Evolutionary conservation across 2,113 vertebrate genomes (phyloP).

Genomic region (Nymphicus hollandicus): DNA sequence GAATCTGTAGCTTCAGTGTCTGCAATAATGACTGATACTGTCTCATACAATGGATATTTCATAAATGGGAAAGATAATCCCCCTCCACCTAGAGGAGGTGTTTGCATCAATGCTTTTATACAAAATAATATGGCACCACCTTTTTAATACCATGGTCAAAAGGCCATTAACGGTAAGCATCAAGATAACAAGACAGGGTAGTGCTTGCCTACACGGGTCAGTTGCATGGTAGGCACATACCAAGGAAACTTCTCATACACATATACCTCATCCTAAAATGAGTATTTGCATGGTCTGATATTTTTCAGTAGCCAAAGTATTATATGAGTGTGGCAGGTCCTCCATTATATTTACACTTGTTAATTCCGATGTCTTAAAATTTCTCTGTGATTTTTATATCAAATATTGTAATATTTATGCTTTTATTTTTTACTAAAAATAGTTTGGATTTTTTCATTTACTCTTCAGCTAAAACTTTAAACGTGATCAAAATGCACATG

Average conservation of each 20-base stretch:
- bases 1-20: background rate
- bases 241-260: background rate
- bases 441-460: background rate
- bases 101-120: background rate
- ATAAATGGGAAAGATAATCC: background rate
- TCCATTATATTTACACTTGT: background rate
- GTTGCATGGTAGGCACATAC: background rate
- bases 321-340: background rate
- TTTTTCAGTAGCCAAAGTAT: background rate
- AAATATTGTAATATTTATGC: background rate
- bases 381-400: background rate
- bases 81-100: background rate
- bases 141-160: background rate
- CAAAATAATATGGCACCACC: background rate
- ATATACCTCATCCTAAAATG: background rate
- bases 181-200: background rate
- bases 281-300: background rate
- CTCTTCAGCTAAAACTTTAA: background rate
- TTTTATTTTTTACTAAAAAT: background rate
- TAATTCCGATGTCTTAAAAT: background rate
- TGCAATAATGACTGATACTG: background rate
- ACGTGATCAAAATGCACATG: background rate
- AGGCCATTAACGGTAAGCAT: background rate
- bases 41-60: background rate
- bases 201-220: background rate